phyloP scores from a whole-genome alignment of 64 coral and sea anemone species.

The Porites lutea region DNA sequence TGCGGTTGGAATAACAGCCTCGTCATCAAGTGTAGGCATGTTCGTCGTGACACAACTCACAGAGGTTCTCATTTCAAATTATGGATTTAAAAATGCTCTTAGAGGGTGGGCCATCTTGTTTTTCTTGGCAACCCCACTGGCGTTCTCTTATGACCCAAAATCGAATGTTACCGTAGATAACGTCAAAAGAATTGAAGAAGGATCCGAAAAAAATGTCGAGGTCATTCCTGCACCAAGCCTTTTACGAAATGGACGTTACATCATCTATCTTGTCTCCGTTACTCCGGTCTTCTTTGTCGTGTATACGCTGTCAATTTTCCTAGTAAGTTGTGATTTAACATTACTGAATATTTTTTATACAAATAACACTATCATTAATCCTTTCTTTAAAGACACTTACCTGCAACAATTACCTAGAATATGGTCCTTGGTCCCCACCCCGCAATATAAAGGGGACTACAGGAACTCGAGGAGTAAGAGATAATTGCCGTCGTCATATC shows the following conservation, averaged over 20 bases:
- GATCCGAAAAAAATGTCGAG: no score
- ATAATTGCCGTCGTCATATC: no score
- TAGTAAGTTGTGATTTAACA: not conserved
- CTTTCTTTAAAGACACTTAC: no score
- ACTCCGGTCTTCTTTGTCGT: not conserved
- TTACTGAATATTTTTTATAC: no score
- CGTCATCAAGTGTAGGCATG: slow-evolving; percentile 22
- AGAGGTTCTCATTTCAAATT: not conserved
- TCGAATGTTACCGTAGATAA: no score
- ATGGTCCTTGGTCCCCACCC: no score
- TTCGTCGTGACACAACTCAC: slow-evolving; percentile 46
- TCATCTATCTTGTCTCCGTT: not conserved
- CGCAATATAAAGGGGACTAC: no score
- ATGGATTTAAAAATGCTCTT: slow-evolving; percentile 45
- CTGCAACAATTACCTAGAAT: no score
- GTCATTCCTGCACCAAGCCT: not conserved
- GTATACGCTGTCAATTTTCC: not conserved
- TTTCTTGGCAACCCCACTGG: not conserved
- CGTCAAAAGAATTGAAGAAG: no score
- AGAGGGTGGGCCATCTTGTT: slow-evolving; percentile 29
- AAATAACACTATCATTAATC: no score
- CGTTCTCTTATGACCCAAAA: no score
- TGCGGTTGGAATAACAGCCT: slow-evolving; percentile 31
- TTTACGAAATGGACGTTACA: not conserved
- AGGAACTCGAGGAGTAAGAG: no score